Evolutionary conservation across 2,888 invertebrate species (phyloP), one percentile per base, ranked within the genome.

Genomic region (Pardosa pseudoannulata): DNA sequence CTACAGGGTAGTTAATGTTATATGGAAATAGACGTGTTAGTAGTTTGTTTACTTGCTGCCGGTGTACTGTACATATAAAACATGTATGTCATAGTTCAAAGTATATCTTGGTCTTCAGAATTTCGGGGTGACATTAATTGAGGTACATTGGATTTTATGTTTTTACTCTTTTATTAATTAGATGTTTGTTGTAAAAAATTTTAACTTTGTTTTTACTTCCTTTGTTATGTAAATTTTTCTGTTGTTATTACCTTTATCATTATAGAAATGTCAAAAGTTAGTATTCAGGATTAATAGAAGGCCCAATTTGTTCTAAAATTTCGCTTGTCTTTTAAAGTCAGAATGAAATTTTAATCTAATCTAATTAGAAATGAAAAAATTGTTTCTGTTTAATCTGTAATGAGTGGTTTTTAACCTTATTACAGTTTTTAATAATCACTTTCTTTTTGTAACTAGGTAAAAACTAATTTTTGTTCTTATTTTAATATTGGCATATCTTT

Each of bases 1-100:
- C 83, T 85, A 85, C 83, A 85, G 83, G 83, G 83, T 85, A 85
- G 83, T 85, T 85, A 85, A 79, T 85, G 83, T 85, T 85, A 71
- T 82, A 85, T 85, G 83, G 78, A 85, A 78, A 78, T 85, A 85
- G 83, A 85, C 73, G 83, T 85, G 65, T 85, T 85, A 72, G 83
- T 85, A 85, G 78, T 78, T 81, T 81, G 82, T 82, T 85, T 85
- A 73, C 78, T 73, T 85, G 65, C 83, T 72, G 83, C 83, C 83
- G 83, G 83, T 85, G 83, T 85, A 67, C 27, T 85, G 83, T 85
- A 85, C 56, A 82, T 82, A 80, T 80, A 28, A 76, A 41, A 67
- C 71, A 65, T 85, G 78, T 85, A 67, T 78, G 83, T 85, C 83
- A 46, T 85, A 85, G 78, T 85, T 85, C 83, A 85, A 85, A 85